Evolutionary conservation across 2,888 invertebrate genomes (phyloP), one percentile per base, ranked within the genome.

Genomic region (Spisula subtruncata): DNA sequence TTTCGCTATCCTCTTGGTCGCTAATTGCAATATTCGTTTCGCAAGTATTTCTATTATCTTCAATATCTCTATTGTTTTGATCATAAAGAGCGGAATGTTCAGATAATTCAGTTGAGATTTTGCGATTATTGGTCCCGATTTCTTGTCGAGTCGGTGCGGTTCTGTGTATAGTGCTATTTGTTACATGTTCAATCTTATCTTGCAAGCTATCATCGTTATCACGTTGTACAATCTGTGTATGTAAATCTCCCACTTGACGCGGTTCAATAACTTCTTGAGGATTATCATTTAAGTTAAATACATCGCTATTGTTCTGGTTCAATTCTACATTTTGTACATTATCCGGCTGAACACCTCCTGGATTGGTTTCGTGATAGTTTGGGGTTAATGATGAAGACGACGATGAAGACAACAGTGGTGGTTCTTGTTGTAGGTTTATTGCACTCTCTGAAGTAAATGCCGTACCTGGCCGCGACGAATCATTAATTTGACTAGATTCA

Each of bases 381-480:
- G 12, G 12, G 0, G 29, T 81, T 20, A 81, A 18, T 48, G 32
- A 32, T 5, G 75, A 75, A 0, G 75, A 75, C 35, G 81, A 25
- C 35, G 48, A 12, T 48, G 75, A 16, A 14, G 84, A 71, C 29
- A 75, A 29, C 51, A 25, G 48, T 20, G 51, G 14, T 71, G 71
- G 71, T 51, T 41, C 51, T 6, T 71, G 32, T 18, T 83, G 25
- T 66, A 83, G 25, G 32, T 8, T 14, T 87, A 85, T 85, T 87
- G 83, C 90, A 90, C 90, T 83, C 66, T 90, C 90, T 20, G 87
- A 85, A 29, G 85, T 87, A 25, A 85, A 51, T 5, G n/a, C 79
- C 12, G 41, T 81, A 46, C 75, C 82, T 48, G 80, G 51, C 66
- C 32, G 46, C 0, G 32, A n/a, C 29, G 51, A 51, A 66, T 60